These are phyloP conservation scores for Drosophila neonasuta DNA, from an alignment of 2,888 invertebrate genomes.

Conservation along the genomic window DNA sequence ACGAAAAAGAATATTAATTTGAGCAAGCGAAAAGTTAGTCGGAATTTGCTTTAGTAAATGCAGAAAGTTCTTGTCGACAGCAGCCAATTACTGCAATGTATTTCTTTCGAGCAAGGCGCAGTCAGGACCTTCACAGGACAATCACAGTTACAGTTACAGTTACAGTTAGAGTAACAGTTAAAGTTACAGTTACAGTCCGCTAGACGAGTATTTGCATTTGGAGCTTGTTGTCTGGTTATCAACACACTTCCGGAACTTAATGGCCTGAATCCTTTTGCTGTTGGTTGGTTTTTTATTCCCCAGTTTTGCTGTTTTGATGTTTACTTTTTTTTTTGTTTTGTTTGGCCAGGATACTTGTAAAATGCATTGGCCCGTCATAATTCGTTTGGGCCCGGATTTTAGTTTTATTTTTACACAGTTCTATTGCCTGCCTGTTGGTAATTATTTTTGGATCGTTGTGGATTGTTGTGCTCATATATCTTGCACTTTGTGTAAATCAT, in stretches of 20 bases:
- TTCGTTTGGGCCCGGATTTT: conserved; percentile 25
- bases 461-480: conserved; percentile 36
- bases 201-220: conserved; percentile 39
- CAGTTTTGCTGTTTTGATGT: conserved; percentile 11
- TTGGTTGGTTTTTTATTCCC: conserved; percentile 35
- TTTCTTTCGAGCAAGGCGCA: conserved; percentile 43
- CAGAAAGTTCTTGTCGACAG: conserved; percentile 40
- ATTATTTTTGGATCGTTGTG: conserved; percentile 38
- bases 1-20: conserved; percentile 9
- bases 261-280: conserved; percentile 82
- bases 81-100: conserved; percentile 65
- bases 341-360: conserved; percentile 44
- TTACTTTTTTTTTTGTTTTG: neutral
- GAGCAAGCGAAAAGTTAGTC: conserved; percentile 34
- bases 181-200: conserved; percentile 4
- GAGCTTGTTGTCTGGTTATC: conserved; percentile 77
- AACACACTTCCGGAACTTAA: conserved; percentile 81
- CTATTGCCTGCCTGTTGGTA: conserved; percentile 35
- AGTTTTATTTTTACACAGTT: conserved; percentile 20
- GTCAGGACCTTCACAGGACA: conserved; percentile 1
- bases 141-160: neutral
- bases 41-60: conserved; percentile 40
- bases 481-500: conserved; percentile 54
- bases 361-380: conserved; percentile 75
- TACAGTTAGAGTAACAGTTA: neutral